Conservation (phyloP, 2,113 vertebrate species). For the Ceyx margarethae region DNA sequence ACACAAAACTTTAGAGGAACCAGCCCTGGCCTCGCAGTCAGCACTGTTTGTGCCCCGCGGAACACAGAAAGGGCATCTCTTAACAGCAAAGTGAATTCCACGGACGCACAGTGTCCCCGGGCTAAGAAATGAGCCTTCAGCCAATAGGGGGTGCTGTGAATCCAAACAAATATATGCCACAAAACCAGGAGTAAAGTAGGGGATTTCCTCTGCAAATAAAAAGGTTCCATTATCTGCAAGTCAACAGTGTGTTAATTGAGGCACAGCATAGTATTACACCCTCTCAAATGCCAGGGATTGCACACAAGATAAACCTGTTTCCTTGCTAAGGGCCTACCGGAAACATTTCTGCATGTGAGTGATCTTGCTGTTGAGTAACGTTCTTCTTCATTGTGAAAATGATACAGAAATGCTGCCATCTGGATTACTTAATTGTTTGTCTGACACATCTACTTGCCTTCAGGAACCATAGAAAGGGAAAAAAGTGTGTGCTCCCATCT, state of each 20-base stretch:
- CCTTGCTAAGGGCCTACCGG: not conserved
- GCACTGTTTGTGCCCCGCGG: not conserved
- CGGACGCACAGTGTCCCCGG: not conserved
- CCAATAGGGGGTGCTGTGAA: conserved; percentile 58
- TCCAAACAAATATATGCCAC: not conserved
- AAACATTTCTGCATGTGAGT: not conserved
- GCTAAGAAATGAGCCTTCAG: not conserved
- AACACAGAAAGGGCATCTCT: not conserved
- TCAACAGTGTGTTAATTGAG: not conserved
- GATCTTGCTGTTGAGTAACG: not conserved
- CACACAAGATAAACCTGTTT: not conserved
- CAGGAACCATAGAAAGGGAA: not conserved
- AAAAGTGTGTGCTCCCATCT: not conserved
- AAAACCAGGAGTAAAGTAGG: accelerated
- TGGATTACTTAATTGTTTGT: conserved; percentile 18
- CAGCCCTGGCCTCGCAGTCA: not conserved
- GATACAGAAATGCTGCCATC: not conserved
- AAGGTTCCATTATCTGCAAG: not conserved
- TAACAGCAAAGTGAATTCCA: not conserved
- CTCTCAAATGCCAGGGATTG: not conserved
- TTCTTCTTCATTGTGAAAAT: not conserved
- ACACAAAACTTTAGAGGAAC: not conserved
- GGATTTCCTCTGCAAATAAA: not conserved
- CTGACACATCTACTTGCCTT: not conserved
- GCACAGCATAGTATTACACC: not conserved